A percentile compares a stretch with the other conserved stretches of the same genome.
Evolutionary conservation across 2,888 invertebrate genomes (phyloP).

Genomic region (Lissocephala sabroskyi): DNA sequence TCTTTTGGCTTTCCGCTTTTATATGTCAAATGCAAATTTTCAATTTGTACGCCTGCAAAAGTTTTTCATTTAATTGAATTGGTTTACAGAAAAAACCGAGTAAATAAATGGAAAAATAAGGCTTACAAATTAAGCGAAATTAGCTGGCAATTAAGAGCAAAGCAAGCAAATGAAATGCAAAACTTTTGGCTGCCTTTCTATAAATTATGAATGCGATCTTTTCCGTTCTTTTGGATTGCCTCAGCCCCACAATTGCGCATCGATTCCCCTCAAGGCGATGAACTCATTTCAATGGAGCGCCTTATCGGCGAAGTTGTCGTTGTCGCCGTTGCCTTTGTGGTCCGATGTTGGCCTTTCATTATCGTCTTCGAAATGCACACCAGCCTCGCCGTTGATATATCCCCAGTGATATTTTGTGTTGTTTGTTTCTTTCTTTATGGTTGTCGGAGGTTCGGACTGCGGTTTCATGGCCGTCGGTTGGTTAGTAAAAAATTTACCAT

Average conservation of each 20-base stretch:
- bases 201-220: too few species aligned
- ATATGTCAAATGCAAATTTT: slow-evolving; percentile 43
- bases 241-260: too few species aligned
- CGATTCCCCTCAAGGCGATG: slow-evolving; percentile 16
- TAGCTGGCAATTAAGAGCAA: slow-evolving; percentile 44
- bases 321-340: too few species aligned
- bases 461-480: neutral
- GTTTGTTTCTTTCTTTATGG: too few species aligned
- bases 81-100: slow-evolving; percentile 26
- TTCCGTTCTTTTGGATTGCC: too few species aligned
- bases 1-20: slow-evolving; percentile 12
- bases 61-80: slow-evolving; percentile 49
- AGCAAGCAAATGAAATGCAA: slow-evolving; percentile 18
- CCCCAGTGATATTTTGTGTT: too few species aligned
- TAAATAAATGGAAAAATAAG: slow-evolving; percentile 1
- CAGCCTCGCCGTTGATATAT: too few species aligned
- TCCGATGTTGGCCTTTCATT: too few species aligned
- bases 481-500: too few species aligned
- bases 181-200: slow-evolving; percentile 9
- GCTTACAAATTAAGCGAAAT: slow-evolving; percentile 39
- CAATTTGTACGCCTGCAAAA: slow-evolving; percentile 38
- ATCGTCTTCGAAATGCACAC: too few species aligned
- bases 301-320: too few species aligned
- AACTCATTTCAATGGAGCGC: slow-evolving; percentile 24
- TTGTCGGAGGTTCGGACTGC: too few species aligned